Conservation (phyloP, 2,888 invertebrate genomes). For the Hypercompe scribonia region DNA sequence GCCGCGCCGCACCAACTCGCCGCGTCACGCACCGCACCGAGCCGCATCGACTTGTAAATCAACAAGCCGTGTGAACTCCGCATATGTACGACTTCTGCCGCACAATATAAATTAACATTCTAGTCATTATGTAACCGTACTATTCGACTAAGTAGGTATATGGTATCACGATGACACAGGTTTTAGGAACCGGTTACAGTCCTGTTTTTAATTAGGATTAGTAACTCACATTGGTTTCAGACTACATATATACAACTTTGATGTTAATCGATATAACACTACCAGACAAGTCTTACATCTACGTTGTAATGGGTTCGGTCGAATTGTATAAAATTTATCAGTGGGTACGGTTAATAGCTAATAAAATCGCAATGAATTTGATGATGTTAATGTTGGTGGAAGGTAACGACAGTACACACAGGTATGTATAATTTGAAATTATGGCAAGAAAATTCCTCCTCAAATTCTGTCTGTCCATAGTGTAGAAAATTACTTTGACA, state of each 20-base stretch:
- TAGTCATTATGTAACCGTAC: conserved; percentile 34
- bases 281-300: not conserved
- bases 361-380: too few species aligned
- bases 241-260: too few species aligned
- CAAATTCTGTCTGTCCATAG: too few species aligned
- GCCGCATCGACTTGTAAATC: conserved; percentile 60
- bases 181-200: not conserved
- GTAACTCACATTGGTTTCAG: not conserved
- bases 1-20: conserved; percentile 58
- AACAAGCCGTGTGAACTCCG: conserved; percentile 70
- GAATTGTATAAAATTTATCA: too few species aligned
- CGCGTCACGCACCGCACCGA: conserved; percentile 54
- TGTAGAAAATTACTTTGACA: too few species aligned
- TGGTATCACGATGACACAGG: not conserved
- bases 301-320: too few species aligned
- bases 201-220: not conserved
- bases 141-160: not conserved
- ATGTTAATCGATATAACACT: not conserved
- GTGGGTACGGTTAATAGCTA: too few species aligned
- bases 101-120: conserved; percentile 46
- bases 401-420: too few species aligned
- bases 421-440: too few species aligned
- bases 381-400: too few species aligned
- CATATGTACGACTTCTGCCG: conserved; percentile 56
- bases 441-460: too few species aligned